Evolutionary conservation across 2,888 invertebrate genomes (phyloP), one percentile per base, ranked within the genome.

Genomic region (Pseudococcus jackbeardsleyi): DNA sequence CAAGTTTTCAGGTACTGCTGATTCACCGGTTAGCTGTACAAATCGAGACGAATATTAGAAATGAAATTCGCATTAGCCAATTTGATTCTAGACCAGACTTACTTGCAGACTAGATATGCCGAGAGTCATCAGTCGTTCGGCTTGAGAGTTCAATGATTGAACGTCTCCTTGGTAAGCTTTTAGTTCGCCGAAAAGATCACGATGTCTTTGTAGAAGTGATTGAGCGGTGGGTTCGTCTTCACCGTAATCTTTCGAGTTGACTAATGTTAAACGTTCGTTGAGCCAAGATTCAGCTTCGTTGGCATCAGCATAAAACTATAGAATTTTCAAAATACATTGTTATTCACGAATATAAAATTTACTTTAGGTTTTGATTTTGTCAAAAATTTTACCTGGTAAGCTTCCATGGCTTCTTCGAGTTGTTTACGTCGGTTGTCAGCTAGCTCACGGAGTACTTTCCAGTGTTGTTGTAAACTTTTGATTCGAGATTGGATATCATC

Each of bases 271-370:
- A 92, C 98, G 98, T 92, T 99, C 99, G 90, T 97, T 96, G 92
- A 99, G 94, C 98, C 98, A 99, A 0, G 98, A 98, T 90, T 99
- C 99, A 0, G 98, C 96, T 91, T 99, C 99, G 92, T 99, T 98
- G 0, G 98, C 98, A 92, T 99, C 99, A 0, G 98, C 96, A 92
- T 98, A 98, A 93, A 98, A 98, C 94, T 95, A 91, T 88, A 82
- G 54, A 50, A 39, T 26, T 39, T 42, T n/a, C 26, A 4, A n/a
- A n/a, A 48, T 7, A 84, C 9, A 7, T 54, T 84, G 54, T 46
- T 84, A 22, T 79, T n/a, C 11, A 17, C 8, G 12, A 39, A n/a
- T 15, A 26, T 15, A n/a, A 42, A 42, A 9, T 42, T 6, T 8
- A 77, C 33, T 4, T 17, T 77, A 6, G 15, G 17, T 4, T 26